Base-by-base conservation (phyloP, 2,113 vertebrate species). In the Chloropsis hardwickii region DNA sequence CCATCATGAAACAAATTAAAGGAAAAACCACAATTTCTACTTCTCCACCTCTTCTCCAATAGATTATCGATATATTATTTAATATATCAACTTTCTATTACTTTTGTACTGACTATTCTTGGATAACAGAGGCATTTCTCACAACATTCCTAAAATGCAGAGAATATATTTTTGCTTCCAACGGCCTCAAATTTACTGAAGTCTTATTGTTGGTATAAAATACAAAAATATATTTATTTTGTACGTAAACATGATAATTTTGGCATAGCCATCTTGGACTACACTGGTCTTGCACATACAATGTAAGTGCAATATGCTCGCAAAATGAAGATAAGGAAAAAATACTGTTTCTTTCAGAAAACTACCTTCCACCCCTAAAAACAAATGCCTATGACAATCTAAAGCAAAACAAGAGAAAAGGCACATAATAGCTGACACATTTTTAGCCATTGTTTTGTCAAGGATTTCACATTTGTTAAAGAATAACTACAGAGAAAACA, bases 391-490 rank as follows among this genome's bases (percentile, higher is more conserved):
- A 33, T 14, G 13, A 42, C 27, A 79, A 51, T 39, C 62, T 64
- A 86, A 90, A 79, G 33, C 29, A 85, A 81, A 92, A 85, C 42
- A 85, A 67, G 74, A 62, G 44, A 64, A 86, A 85, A 82, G 10
- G 14, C 35, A 69, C 14, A 14, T 37, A 76, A 81, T 1, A 64
- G 40, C 21, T 57, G 62, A 86, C 23, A 37, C 42, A 37, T 69
- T 78, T 88, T 86, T 53, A 85, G 42, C 64, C 58, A 72, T 69
- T 93, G 74, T 85, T 92, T 88, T 77, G 45, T 90, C 88, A 90
- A 90, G 48, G 79, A 93, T 67, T 94, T 82, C 27, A 73, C 2
- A 3, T 72, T 35, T 14, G 1, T 51, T 83, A n/a, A 74, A 79
- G 31, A 74, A 7, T 25, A 67, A 48, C 24, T 77, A 65, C 2